Base-by-base conservation (phyloP, 1,140 invertebrate genomes). In the Medauroidea extradentata region DNA sequence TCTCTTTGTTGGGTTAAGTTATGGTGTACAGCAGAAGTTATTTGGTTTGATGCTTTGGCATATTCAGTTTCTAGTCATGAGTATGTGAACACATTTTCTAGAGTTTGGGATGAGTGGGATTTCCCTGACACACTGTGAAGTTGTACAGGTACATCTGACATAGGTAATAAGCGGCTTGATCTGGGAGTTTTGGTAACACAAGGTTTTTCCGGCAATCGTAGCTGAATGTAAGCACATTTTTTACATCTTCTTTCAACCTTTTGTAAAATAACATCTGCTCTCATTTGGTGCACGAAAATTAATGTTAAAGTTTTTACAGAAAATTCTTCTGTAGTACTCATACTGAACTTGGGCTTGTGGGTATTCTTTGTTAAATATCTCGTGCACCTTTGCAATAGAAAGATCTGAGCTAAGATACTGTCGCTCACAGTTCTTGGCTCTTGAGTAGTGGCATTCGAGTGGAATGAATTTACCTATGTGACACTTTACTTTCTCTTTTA, bases 1-100 rank as follows among this genome's bases (percentile, higher is more conserved):
- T 48, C 1, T 48, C 11, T 21, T 48, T 48, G 44, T 21, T 48
- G 44, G 44, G 44, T 18, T 19, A 48, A 21, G 44, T 3, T 48
- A 18, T 48, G 44, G 23, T 48, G 44, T 11, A 48, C 18, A 19
- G 44, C 2, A 21, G 44, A 48, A 48, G 44, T 21, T 48, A 46
- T 46, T 46, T 46, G 44, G 18, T 46, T 46, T 19, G 21, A 46
- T 46, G n/a, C n/a, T n/a, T n/a, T n/a, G n/a, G n/a, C n/a, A n/a
- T n/a, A n/a, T n/a, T n/a, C n/a, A n/a, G n/a, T 48, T 48, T 48
- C 1, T 48, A 48, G 1, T 3, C 3, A 3, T 48, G 18, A 1
- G 18, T 2, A 48, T 21, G 18, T 1, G 44, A 3, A 48, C 44
- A 48, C 44, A 21, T 48, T 48, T 48, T 48, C 44, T 18, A n/a